Evolutionary conservation across 2,797 vertebrate genomes (phyloP).

Genomic region (Platyrinchus mystaceus): DNA sequence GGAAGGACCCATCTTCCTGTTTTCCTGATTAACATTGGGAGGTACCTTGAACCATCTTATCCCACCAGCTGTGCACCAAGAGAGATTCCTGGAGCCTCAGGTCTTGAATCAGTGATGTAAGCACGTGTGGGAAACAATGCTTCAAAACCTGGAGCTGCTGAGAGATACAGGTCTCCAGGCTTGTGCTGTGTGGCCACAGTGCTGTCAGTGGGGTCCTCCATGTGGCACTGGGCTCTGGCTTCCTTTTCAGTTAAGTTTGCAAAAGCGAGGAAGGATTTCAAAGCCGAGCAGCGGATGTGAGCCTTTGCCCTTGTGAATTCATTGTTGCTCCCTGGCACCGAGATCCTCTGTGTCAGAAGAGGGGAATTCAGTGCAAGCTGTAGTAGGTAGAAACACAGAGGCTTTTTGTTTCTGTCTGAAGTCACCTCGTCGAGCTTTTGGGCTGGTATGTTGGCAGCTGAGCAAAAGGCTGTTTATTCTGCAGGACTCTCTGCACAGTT

Average conservation of each 20-base stretch:
- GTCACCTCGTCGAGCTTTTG: neutral
- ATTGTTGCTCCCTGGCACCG: neutral
- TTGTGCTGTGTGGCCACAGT: neutral
- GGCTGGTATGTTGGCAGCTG: constrained; percentile 15
- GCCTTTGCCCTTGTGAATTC: neutral
- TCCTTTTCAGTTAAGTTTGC: neutral
- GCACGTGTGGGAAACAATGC: fast-evolving
- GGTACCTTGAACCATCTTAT: neutral
- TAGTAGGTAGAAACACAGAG: neutral
- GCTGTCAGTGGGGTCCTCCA: neutral
- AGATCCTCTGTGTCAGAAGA: neutral
- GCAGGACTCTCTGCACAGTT: neutral
- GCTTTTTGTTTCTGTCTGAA: constrained; percentile 1
- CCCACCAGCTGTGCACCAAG: neutral
- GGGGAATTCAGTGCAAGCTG: neutral
- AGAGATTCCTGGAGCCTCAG: neutral
- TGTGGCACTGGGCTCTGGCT: neutral
- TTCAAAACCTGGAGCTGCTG: neutral
- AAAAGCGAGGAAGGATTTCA: neutral
- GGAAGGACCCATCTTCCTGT: fast-evolving
- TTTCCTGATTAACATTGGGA: neutral
- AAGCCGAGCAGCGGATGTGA: neutral
- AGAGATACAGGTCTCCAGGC: neutral
- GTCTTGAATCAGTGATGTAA: fast-evolving
- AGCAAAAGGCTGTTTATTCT: constrained; percentile 41